These are phyloP conservation scores for Phyllopteryx taeniolatus DNA, from an alignment of 2,113 vertebrate genomes.

Conservation along the genomic window DNA sequence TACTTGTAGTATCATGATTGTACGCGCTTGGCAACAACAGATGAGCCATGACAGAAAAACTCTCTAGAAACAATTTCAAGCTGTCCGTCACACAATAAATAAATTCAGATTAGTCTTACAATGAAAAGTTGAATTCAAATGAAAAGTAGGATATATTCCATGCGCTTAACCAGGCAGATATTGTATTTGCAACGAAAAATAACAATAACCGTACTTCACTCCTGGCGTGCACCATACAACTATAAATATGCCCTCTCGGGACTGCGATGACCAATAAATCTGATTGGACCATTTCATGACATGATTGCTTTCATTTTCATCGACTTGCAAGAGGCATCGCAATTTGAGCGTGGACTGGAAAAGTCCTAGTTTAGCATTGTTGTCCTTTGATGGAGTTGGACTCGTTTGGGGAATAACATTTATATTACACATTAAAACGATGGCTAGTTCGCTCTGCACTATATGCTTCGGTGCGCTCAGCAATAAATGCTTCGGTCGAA, in stretches of 20 bases:
- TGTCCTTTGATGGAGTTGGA: not conserved
- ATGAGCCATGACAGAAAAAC: not conserved
- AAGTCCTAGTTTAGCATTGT: no score
- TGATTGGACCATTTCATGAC: not conserved
- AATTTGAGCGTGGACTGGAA: no score
- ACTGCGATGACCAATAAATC: not conserved
- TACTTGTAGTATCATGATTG: not conserved
- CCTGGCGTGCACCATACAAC: not conserved
- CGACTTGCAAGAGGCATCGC: not conserved
- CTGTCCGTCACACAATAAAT: not conserved
- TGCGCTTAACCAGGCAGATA: not conserved
- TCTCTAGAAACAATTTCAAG: not conserved
- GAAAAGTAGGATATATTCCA: not conserved
- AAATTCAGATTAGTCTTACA: not conserved
- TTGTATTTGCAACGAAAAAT: not conserved
- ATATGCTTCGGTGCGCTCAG: not conserved
- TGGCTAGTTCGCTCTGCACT: no score
- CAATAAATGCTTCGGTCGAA: no score
- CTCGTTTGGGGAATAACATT: not conserved
- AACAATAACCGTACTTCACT: not conserved
- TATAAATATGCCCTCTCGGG: not conserved
- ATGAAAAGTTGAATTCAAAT: not conserved
- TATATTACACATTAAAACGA: not conserved
- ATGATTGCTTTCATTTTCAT: not conserved
- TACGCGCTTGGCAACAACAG: not conserved